Evolutionary conservation across 2,888 invertebrate genomes (phyloP).

Genomic region (Apodemia zela): DNA sequence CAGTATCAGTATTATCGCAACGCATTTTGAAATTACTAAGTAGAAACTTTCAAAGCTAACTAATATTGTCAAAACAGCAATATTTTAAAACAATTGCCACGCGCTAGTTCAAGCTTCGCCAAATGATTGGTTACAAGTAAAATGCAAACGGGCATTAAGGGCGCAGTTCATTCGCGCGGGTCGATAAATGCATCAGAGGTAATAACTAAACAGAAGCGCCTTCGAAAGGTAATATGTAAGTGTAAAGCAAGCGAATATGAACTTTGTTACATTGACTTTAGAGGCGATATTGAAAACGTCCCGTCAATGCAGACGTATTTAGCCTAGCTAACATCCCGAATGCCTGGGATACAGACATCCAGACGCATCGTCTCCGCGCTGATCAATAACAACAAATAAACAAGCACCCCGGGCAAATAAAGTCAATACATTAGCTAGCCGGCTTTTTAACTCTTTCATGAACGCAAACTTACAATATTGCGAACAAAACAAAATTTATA

Average conservation of each 20-base stretch:
- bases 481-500: too few species aligned
- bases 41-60: background rate
- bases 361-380: conserved; percentile 27
- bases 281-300: background rate
- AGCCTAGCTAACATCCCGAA: conserved; percentile 21
- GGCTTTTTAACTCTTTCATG: background rate
- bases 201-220: conserved; percentile 14
- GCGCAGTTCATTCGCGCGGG: conserved; percentile 32
- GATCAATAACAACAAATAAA: conserved; percentile 26
- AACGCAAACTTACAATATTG: too few species aligned
- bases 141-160: conserved; percentile 24
- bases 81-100: background rate
- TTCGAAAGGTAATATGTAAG: conserved; percentile 12
- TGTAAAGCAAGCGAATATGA: conserved; percentile 5
- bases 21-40: conserved; percentile 17
- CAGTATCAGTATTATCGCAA: conserved; percentile 25
- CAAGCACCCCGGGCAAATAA: background rate
- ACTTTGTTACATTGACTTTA: conserved; percentile 14
- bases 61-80: background rate
- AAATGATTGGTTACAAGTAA: conserved; percentile 17
- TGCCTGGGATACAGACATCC: conserved; percentile 19
- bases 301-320: background rate
- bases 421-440: background rate
- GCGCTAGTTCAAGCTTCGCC: conserved; percentile 4
- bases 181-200: conserved; percentile 32